phyloP scores from a whole-genome alignment of 2,113 vertebrate genomes.

The Brevimyrus niger region DNA sequence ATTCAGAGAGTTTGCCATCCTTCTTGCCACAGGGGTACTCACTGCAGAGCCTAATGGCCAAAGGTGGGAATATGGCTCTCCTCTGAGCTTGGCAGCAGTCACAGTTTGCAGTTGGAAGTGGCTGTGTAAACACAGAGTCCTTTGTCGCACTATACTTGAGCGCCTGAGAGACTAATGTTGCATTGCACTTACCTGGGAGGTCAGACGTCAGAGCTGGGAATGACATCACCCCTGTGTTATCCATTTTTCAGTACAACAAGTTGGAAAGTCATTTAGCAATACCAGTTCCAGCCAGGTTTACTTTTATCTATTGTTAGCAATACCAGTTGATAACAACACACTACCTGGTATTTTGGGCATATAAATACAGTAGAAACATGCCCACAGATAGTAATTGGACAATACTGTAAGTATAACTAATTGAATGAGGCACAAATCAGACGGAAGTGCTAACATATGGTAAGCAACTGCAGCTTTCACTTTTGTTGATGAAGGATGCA shows the following conservation, averaged over 20 bases:
- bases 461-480: neutral
- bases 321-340: neutral
- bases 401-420: neutral
- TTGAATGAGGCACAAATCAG: neutral
- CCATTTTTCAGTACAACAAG: neutral
- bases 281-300: neutral
- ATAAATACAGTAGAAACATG: neutral
- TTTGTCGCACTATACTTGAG: neutral
- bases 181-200: neutral
- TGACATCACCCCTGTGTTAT: neutral
- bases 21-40: neutral
- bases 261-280: neutral
- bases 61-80: neutral
- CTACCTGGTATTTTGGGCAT: neutral
- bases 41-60: neutral
- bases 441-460: neutral
- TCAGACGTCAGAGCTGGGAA: neutral
- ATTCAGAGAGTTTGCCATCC: neutral
- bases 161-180: neutral
- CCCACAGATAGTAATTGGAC: neutral
- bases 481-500: neutral
- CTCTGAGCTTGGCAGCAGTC: neutral
- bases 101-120: neutral
- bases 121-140: neutral
- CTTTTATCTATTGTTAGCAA: neutral